These are phyloP conservation scores for Dipus sagitta DNA, from an alignment of 2,797 vertebrate species.

Conservation along the genomic window DNA sequence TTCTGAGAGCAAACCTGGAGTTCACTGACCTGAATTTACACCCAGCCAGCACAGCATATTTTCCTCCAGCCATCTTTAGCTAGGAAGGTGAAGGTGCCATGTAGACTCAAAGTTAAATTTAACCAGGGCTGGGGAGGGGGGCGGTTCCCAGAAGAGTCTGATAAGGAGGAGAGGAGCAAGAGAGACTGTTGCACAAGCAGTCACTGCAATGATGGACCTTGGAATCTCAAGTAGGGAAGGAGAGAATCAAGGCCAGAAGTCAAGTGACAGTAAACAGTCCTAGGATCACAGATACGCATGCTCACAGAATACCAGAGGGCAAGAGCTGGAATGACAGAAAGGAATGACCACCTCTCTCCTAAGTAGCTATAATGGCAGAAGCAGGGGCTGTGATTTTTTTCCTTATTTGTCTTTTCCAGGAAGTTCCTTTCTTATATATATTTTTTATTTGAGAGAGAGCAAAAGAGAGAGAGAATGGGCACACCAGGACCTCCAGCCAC, in stretches of 20 bases:
- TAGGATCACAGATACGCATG: neutral
- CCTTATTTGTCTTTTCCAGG: constrained; percentile 39
- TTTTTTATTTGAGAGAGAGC: too few species aligned
- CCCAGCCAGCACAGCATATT: neutral
- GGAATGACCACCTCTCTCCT: neutral
- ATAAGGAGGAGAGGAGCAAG: neutral
- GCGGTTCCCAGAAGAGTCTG: neutral
- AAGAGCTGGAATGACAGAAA: neutral
- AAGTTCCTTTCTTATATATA: neutral
- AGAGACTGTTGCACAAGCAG: neutral
- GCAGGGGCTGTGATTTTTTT: neutral
- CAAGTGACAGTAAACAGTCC: neutral
- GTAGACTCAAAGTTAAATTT: neutral
- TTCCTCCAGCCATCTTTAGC: neutral
- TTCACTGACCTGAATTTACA: neutral
- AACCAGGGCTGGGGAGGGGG: neutral
- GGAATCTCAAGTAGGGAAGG: neutral
- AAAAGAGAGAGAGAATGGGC: too few species aligned
- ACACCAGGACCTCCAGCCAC: too few species aligned
- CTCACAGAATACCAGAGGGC: neutral
- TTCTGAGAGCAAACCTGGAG: neutral
- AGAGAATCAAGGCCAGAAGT: constrained; percentile 1
- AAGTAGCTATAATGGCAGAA: neutral
- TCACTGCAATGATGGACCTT: neutral
- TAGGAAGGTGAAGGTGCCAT: neutral